Evolutionary conservation across 1,140 invertebrate genomes (phyloP), one percentile per base, ranked within the genome.

Genomic region (Lasioglossum albipes): DNA sequence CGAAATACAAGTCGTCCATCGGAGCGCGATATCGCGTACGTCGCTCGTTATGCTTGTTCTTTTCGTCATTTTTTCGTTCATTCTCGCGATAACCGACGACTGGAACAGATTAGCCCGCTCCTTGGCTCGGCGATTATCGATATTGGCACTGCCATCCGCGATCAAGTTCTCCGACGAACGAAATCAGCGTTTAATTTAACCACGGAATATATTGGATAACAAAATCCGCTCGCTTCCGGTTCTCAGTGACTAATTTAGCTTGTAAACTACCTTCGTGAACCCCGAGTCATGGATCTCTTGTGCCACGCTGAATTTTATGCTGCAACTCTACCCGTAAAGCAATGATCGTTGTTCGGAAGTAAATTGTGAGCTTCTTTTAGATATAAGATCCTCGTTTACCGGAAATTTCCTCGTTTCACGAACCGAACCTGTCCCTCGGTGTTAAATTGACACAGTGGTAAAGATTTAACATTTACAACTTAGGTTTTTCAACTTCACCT

Each of bases 1-100:
- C 31, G 70, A 77, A 87, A 85, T 86, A 83, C 7, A 73, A 42
- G 62, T 20, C 27, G 78, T 66, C 42, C 31, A 61, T 27, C 3
- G 22, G 41, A 67, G 18, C 7, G 36, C 41, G 62, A 68, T 82
- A 76, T 70, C 75, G 61, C 27, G 22, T 70, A 75, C 80, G 54
- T 77, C 62, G 57, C 42, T 13, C 10, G 27, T 13, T 68, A 74
- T 68, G 16, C 57, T 62, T 70, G 61, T 81, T 57, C 45, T 64
- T 49, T 41, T 49, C 16, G 6, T 20, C 16, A 54, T 18, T 42
- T 42, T 22, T 4, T 18, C 13, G 18, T 18, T 49, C 6, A n/a
- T 52, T 20, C 7, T 54, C 7, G 36, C 49, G 83, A 85, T 78
- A 85, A 81, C 61, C 36, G 61, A 65, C 72, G 69, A 45, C n/a